Conservation (phyloP, 2,113 vertebrate genomes). For the Panthera tigris region DNA sequence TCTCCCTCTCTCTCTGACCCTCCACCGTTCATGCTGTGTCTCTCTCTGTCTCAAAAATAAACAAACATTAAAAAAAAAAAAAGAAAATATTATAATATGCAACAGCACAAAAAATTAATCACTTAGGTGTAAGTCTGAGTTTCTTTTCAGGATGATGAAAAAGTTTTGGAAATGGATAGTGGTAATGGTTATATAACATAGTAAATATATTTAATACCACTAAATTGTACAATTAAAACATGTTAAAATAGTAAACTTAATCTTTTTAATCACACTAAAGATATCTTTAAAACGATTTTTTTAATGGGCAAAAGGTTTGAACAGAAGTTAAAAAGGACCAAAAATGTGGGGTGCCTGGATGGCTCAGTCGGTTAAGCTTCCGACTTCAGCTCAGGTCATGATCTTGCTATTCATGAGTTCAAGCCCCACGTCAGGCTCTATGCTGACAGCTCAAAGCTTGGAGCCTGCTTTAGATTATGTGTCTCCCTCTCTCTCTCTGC, state of each 20-base stretch:
- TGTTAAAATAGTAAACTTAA: neutral
- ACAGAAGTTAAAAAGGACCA: neutral
- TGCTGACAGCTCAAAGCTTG: too few relatives aligned
- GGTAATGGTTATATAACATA: neutral
- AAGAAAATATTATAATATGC: neutral
- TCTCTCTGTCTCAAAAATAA: too few relatives aligned
- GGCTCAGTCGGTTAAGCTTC: too few relatives aligned
- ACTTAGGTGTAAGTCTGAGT: neutral
- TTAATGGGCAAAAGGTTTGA: neutral
- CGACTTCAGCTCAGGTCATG: too few relatives aligned
- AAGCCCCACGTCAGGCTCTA: too few relatives aligned
- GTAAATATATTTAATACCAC: neutral
- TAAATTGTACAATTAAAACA: neutral
- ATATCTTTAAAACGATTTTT: neutral
- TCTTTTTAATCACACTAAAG: neutral
- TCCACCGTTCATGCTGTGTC: too few relatives aligned
- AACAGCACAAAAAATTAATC: neutral
- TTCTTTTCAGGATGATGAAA: neutral
- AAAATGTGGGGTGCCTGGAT: neutral
- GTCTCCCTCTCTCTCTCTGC: too few relatives aligned
- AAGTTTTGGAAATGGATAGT: neutral
- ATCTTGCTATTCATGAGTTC: too few relatives aligned
- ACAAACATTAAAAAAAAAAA: neutral
- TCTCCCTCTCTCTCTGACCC: too few relatives aligned
- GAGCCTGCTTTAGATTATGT: too few relatives aligned